These are phyloP conservation scores for Smithornis capensis DNA, from an alignment of 2,113 vertebrate genomes.

Conservation along the genomic window DNA sequence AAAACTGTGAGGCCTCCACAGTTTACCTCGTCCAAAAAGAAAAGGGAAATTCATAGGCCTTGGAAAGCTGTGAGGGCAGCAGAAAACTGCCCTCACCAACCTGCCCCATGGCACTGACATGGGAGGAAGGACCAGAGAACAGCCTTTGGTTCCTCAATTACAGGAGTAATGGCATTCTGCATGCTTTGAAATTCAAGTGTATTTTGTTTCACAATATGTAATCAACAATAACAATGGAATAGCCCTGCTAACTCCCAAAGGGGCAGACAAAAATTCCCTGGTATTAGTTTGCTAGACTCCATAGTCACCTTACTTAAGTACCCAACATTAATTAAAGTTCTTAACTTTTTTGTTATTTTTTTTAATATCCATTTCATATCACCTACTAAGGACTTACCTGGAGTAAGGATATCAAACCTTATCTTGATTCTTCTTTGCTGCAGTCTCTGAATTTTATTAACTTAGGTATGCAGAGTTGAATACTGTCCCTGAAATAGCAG, in stretches of 20 bases:
- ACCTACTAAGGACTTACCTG: neutral
- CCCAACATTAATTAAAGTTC: neutral
- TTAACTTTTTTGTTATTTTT: neutral
- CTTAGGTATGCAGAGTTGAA: neutral
- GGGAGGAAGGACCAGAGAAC: neutral
- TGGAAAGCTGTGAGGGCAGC: neutral
- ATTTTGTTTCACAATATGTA: neutral
- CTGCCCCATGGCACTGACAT: fast-evolving
- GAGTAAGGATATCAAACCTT: too few species aligned
- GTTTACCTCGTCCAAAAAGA: too few species aligned
- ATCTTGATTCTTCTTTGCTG: neutral
- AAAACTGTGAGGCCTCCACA: neutral
- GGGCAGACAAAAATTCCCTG: neutral
- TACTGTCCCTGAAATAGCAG: neutral
- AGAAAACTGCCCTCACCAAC: neutral
- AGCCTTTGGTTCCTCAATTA: neutral
- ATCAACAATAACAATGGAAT: neutral
- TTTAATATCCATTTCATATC: neutral
- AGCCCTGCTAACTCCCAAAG: neutral
- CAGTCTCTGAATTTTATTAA: neutral
- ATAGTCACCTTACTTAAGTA: neutral
- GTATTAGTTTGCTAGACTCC: neutral
- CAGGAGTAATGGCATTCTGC: fast-evolving
- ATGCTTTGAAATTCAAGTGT: neutral
- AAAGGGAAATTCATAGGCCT: fast-evolving